phyloP scores from a whole-genome alignment of 2,113 vertebrate species.

The Cyanoderma ruficeps region DNA sequence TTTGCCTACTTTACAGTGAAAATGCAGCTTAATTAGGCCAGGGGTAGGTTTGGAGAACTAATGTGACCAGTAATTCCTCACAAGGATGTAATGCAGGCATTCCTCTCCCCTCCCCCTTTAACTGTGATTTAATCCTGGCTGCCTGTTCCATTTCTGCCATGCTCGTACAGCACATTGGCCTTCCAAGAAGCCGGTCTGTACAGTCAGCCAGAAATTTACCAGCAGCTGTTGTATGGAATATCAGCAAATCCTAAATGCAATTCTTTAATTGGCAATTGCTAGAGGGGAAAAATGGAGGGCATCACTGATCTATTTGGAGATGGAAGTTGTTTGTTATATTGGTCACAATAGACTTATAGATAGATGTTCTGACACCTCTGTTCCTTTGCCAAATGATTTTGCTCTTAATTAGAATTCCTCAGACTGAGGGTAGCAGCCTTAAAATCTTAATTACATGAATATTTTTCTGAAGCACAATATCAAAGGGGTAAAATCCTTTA shows the following conservation, averaged over 20 bases:
- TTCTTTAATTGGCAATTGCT: neutral
- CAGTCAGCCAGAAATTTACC: conserved; percentile 12
- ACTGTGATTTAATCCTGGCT: neutral
- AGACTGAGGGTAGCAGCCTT: neutral
- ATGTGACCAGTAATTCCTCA: neutral
- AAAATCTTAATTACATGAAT: neutral
- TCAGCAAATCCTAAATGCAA: neutral
- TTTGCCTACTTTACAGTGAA: neutral
- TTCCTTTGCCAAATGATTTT: neutral
- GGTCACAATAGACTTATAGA: neutral
- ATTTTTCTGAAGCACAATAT: neutral
- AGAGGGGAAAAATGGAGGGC: neutral
- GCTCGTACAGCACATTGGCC: neutral
- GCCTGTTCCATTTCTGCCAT: conserved; percentile 17
- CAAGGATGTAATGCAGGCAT: neutral
- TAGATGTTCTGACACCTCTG: neutral
- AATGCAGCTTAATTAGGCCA: neutral
- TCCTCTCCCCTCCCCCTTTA: neutral
- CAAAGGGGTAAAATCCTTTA: neutral
- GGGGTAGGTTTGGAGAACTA: neutral
- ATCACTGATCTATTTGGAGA: neutral
- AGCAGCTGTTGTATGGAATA: conserved; percentile 43
- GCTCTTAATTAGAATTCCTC: neutral
- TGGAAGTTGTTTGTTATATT: neutral
- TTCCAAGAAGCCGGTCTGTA: conserved; percentile 33